Evolutionary conservation across 2,888 invertebrate genomes (phyloP).

Genomic region (Drosophila eohydei): DNA sequence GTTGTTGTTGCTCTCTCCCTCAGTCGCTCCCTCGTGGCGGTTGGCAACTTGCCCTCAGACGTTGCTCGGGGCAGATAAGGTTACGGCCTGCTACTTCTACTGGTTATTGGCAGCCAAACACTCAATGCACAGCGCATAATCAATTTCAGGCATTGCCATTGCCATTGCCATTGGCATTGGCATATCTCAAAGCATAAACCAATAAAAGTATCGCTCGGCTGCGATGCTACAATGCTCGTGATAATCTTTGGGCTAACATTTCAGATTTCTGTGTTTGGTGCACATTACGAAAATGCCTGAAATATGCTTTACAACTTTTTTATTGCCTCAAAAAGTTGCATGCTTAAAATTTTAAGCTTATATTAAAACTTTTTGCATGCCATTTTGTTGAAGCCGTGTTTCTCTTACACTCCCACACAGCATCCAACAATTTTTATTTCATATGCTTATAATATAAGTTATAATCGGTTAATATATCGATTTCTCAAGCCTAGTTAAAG

Average conservation of each 20-base stretch:
- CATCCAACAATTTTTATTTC: neutral
- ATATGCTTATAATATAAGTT: neutral
- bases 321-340: constrained; percentile 6
- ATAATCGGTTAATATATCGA: constrained; percentile 2
- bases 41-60: constrained; percentile 33
- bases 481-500: neutral
- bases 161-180: constrained; percentile 31
- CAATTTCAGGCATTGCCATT: constrained; percentile 45
- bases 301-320: constrained; percentile 16
- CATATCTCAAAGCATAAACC: constrained; percentile 38
- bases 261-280: neutral
- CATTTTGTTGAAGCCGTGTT: neutral
- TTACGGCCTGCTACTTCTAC: constrained; percentile 46
- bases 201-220: constrained; percentile 35
- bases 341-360: constrained; percentile 11
- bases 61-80: constrained; percentile 46
- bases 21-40: neutral
- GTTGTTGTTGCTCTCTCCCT: neutral
- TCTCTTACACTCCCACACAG: neutral
- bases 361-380: constrained; percentile 7
- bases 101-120: constrained; percentile 48
- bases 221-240: constrained; percentile 9
- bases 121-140: constrained; percentile 39
- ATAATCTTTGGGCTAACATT: constrained; percentile 6
- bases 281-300: constrained; percentile 8